Conservation (phyloP, 2,113 vertebrate species). For the Microcebus ravelobensis region DNA sequence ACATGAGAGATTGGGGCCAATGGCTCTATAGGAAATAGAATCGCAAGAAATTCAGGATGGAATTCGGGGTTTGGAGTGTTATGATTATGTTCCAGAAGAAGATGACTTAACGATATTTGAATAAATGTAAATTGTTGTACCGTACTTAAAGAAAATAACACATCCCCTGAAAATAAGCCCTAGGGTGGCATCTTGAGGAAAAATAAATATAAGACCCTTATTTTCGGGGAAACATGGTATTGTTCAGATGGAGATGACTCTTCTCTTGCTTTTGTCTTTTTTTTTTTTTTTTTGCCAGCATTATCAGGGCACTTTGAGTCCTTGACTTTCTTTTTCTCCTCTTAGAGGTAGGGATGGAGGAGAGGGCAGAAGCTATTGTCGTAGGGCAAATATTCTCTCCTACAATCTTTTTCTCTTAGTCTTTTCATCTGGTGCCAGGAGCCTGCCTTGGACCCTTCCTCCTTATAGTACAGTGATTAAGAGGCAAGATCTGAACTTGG, state of each 20-base stretch:
- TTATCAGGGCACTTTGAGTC: background rate
- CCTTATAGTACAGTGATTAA: background rate
- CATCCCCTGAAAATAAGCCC: too few species aligned
- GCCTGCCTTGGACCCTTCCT: background rate
- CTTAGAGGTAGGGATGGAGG: background rate
- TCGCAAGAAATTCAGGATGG: too few species aligned
- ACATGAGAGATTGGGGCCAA: too few species aligned
- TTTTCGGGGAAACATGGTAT: background rate
- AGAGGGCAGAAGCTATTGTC: background rate
- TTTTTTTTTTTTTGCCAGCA: background rate
- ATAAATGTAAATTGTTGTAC: too few species aligned
- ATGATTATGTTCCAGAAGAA: too few species aligned
- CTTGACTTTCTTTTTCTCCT: background rate
- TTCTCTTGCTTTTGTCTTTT: background rate
- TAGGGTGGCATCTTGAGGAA: too few species aligned
- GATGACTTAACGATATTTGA: too few species aligned
- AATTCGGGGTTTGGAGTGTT: too few species aligned
- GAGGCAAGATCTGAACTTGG: background rate
- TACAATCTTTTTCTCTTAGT: background rate
- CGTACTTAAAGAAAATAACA: too few species aligned
- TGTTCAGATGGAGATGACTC: background rate
- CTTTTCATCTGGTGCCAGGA: background rate
- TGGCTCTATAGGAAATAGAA: too few species aligned
- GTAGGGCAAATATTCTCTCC: background rate
- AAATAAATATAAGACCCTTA: too few species aligned